Evolutionary conservation across 2,888 invertebrate species (phyloP).

Genomic region (Drosophila rellima): DNA sequence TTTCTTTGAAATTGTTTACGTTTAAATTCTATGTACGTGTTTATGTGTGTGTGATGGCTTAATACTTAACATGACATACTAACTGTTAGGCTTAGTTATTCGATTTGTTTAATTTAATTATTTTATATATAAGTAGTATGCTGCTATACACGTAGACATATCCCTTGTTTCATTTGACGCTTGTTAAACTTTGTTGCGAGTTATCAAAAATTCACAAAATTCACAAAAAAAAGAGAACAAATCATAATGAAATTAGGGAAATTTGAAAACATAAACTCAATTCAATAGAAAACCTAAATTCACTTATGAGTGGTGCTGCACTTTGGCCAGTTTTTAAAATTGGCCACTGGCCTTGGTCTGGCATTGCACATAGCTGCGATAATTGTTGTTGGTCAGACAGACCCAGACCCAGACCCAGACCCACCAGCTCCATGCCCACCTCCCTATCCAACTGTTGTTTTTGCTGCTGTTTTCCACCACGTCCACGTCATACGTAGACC

Average conservation of each 20-base stretch:
- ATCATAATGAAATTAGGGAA: constrained; percentile 23
- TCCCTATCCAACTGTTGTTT: constrained; percentile 34
- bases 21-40: background rate
- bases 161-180: constrained; percentile 86
- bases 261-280: constrained; percentile 34
- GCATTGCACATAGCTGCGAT: constrained; percentile 70
- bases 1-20: constrained; percentile 16
- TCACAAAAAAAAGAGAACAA: background rate
- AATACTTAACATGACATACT: constrained; percentile 31
- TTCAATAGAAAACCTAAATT: constrained; percentile 41
- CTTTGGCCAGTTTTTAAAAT: constrained; percentile 47
- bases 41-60: constrained; percentile 20
- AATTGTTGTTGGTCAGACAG: constrained; percentile 76
- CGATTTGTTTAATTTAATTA: constrained; percentile 21
- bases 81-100: constrained; percentile 31
- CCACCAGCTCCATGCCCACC: constrained; percentile 66
- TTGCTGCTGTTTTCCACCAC: constrained; percentile 47
- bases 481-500: constrained; percentile 86
- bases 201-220: constrained; percentile 29
- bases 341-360: constrained; percentile 56
- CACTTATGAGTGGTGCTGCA: constrained; percentile 30
- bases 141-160: constrained; percentile 83
- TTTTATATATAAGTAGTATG: constrained; percentile 51
- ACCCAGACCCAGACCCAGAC: constrained; percentile 63
- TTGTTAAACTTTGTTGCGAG: constrained; percentile 76